A percentile compares a stretch with the other conserved stretches of the same genome.
Conservation (phyloP, 2,113 vertebrate genomes). For the Glaucidium brasilianum region DNA sequence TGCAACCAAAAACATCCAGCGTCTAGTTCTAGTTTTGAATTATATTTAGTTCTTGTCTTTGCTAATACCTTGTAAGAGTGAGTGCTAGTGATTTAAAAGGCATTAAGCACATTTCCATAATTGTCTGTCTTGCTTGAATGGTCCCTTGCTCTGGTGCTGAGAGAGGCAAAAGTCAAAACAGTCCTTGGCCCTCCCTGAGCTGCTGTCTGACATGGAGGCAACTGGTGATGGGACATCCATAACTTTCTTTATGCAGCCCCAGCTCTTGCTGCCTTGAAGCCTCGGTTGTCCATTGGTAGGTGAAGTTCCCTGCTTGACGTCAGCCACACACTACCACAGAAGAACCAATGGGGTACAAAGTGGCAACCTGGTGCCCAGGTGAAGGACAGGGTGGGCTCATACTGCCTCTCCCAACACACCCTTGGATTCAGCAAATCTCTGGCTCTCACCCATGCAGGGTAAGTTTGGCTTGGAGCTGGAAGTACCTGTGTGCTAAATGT, state of each 20-base stretch:
- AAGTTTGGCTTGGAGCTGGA: not conserved
- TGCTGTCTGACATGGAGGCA: not conserved
- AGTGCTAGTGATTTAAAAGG: not conserved
- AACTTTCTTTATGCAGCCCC: not conserved
- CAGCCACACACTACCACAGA: not conserved
- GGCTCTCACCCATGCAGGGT: fast-evolving
- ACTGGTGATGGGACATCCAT: fast-evolving
- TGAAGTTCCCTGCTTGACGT: not conserved
- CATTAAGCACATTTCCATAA: not conserved
- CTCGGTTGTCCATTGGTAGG: not conserved
- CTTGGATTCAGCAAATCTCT: not conserved
- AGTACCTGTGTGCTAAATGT: not conserved
- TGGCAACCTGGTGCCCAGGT: not conserved
- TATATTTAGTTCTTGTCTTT: not conserved
- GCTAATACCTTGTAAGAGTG: not conserved
- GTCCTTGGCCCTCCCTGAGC: not conserved
- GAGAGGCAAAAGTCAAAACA: not conserved
- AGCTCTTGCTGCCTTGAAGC: not conserved
- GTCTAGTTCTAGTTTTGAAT: not conserved
- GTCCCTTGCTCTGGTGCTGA: not conserved
- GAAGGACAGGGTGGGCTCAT: not conserved
- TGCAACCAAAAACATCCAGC: not conserved
- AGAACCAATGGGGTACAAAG: not conserved
- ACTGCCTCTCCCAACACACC: not conserved
- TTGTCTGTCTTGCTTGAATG: not conserved